Evolutionary conservation across 37 sponge, comb jelly and placozoan genomes (phyloP), one percentile per base, ranked within the genome.

Genomic region (Spongia lamella): DNA sequence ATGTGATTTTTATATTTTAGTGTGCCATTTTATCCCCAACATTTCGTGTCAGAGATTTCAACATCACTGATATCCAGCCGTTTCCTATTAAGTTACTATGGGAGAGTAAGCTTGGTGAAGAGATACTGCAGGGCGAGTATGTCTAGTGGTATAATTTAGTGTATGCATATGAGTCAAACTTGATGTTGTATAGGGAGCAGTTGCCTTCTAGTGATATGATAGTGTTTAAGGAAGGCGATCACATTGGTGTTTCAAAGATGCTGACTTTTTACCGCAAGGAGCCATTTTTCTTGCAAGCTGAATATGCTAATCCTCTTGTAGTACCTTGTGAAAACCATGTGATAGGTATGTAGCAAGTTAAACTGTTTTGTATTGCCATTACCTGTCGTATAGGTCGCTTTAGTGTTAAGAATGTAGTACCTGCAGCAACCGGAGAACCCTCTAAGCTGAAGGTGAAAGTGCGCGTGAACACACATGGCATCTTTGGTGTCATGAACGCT

Each of bases 11-110:
- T n/a, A 26, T 29, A 17, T 37, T 80, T 35, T 73, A 93, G 92
- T 93, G 92, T 62, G 99, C 99, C 68, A 95, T 98, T 53, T 80
- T 95, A 21, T 98, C 99, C 9, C 99, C 99, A 4, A 90, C 96
- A 24, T 92, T 98, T 69, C 88, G 87, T 51, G 96, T 95, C 9
- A 61, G 99, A 20, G 94, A 98, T 39, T 98, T 98, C 72, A 77
- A 43, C 15, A 77, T 98, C 15, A 14, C 53, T 0, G 99, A 95
- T 66, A 79, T 73, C 16, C 84, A 87, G 13, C 94, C 86, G 0
- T 91, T 81, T 61, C 79, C 87, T 22, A 94, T 97, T 63, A 38
- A 81, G n/a, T 69, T 97, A 31, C 66, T 51, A 61, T 97, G 98
- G 98, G 57, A 71, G 61, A 63, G 85, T 20, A 66, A 73, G 21